Evolutionary conservation across 2,797 vertebrate species (phyloP).

Genomic region (Poecile montanus): DNA sequence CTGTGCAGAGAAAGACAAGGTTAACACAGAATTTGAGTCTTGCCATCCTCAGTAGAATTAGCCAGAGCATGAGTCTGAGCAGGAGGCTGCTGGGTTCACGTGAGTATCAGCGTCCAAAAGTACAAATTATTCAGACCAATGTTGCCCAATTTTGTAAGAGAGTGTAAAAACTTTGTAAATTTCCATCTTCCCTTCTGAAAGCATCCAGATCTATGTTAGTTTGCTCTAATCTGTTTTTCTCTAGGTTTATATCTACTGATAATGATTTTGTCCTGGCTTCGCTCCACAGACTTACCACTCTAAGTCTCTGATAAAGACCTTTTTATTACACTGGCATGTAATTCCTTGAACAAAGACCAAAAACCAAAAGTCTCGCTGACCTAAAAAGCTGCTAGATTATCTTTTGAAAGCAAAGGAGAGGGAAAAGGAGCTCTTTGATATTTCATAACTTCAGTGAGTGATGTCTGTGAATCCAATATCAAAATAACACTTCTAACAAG

Average conservation of each 20-base stretch:
- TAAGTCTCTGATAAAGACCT: constrained; percentile 18
- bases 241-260: neutral
- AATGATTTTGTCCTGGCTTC: constrained; percentile 16
- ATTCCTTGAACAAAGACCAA: constrained; percentile 15
- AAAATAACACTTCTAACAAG: neutral
- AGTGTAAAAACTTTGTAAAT: neutral
- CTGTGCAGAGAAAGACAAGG: neutral
- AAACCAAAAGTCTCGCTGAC: neutral
- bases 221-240: constrained; percentile 11
- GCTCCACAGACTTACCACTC: neutral
- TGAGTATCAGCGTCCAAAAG: neutral
- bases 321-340: neutral
- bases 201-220: neutral
- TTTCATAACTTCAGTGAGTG: neutral
- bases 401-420: neutral
- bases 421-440: neutral
- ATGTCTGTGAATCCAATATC: neutral
- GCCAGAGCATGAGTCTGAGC: neutral
- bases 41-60: neutral
- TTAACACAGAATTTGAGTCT: neutral
- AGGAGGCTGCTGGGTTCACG: neutral
- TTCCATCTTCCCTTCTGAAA: neutral
- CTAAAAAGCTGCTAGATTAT: neutral
- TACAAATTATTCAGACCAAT: neutral
- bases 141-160: neutral